These are phyloP conservation scores for Sphaerophoria taeniata DNA, from an alignment of 2,888 invertebrate species.

Conservation along the genomic window DNA sequence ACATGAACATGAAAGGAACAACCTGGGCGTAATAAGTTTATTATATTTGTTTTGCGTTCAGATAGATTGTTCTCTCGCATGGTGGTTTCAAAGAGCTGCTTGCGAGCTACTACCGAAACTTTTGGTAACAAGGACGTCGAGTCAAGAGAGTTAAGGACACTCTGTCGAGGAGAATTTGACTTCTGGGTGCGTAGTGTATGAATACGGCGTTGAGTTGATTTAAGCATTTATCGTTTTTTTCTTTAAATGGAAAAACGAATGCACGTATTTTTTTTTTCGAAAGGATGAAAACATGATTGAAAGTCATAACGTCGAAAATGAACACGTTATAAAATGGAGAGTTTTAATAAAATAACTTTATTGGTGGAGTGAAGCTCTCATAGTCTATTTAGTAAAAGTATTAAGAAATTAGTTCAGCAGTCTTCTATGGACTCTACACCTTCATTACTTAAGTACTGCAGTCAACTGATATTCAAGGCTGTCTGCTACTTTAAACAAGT, in stretches of 20 bases:
- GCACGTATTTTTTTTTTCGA: not conserved
- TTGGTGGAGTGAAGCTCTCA: slow-evolving; percentile 46
- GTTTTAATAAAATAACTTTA: slow-evolving; percentile 39
- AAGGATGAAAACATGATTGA: slow-evolving; percentile 60
- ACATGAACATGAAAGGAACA: slow-evolving; percentile 73
- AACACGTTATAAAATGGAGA: slow-evolving; percentile 61
- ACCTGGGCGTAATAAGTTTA: slow-evolving; percentile 72
- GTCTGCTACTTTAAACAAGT: slow-evolving; percentile 14
- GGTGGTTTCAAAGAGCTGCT: slow-evolving; percentile 29
- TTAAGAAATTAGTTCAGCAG: too few relatives aligned
- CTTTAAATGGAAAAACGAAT: slow-evolving; percentile 43
- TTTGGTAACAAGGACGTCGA: slow-evolving; percentile 9
- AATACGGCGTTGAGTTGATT: not conserved
- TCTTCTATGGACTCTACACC: too few relatives aligned
- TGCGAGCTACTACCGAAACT: slow-evolving; percentile 1
- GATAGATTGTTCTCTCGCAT: slow-evolving; percentile 36
- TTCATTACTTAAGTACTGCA: too few relatives aligned
- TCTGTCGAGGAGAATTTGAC: not conserved
- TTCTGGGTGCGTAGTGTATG: not conserved
- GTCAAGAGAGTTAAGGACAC: not conserved
- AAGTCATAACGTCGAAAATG: slow-evolving; percentile 20
- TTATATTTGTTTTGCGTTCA: slow-evolving; percentile 70
- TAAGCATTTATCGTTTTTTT: slow-evolving; percentile 26
- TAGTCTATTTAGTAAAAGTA: not conserved
- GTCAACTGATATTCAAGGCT: not conserved